A percentile compares a stretch with the other conserved stretches of the same genome.
Evolutionary conservation across 1,140 invertebrate genomes (phyloP).

Genomic region (Trypoxylus dichotomus): DNA sequence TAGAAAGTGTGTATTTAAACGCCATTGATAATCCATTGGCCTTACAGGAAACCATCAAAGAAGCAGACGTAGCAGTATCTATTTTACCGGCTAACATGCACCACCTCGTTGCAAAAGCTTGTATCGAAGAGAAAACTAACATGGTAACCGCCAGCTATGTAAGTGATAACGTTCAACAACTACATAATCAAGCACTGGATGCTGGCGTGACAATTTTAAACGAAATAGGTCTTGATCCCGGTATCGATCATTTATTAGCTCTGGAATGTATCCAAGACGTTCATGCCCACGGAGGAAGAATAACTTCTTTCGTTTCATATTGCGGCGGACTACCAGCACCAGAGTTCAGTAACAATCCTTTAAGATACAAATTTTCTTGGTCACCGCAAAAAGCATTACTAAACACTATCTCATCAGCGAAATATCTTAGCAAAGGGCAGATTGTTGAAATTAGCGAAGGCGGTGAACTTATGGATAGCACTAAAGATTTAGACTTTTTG

Average conservation of each 20-base stretch:
- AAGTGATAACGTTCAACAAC: constrained; percentile 71
- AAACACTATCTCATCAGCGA: constrained; percentile 86
- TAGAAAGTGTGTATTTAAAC: constrained; percentile 81
- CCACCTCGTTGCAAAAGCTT: constrained; percentile 79
- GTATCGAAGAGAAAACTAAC: constrained; percentile 83
- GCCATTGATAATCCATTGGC: constrained; percentile 72
- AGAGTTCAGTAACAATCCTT: constrained; percentile 90
- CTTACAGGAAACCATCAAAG: constrained; percentile 70
- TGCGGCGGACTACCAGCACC: constrained; percentile 96
- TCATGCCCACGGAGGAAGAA: constrained; percentile 61
- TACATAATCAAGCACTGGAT: constrained; percentile 78
- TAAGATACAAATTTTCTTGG: constrained; percentile 99
- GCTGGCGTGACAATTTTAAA: constrained; percentile 89
- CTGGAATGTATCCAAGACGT: constrained; percentile 88
- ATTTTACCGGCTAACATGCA: constrained; percentile 93
- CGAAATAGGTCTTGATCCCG: constrained; percentile 96
- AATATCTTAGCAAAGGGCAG: constrained; percentile 80
- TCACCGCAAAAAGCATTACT: constrained; percentile 87
- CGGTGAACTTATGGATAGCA: constrained; percentile 82
- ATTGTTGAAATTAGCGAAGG: constrained; percentile 88
- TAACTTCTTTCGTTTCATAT: constrained; percentile 95
- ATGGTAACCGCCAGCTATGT: constrained; percentile 98
- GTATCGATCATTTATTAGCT: constrained; percentile 94
- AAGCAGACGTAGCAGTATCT: constrained; percentile 84
- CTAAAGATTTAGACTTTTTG: constrained; percentile 81